Evolutionary conservation across 2,113 vertebrate species (phyloP).

Genomic region (Sturnira hondurensis): DNA sequence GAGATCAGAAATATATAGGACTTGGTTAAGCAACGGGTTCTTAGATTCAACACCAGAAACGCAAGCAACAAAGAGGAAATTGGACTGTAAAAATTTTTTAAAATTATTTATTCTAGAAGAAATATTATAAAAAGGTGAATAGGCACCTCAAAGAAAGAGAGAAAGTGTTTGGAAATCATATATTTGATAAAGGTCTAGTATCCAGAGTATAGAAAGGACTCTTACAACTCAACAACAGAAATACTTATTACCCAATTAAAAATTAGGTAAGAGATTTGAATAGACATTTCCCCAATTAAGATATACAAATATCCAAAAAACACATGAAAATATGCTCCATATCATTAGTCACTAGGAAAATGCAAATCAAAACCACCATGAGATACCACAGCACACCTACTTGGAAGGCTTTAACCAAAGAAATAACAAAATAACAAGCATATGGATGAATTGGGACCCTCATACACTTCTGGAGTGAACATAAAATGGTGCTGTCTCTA

Average conservation of each 20-base stretch:
- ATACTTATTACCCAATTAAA: background rate
- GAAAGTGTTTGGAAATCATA: background rate
- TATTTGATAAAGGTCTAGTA: background rate
- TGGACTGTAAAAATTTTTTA: background rate
- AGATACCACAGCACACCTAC: background rate
- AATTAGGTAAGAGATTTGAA: background rate
- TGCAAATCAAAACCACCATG: background rate
- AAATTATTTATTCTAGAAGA: background rate
- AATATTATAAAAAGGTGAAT: background rate
- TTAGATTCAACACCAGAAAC: background rate
- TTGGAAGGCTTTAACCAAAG: background rate
- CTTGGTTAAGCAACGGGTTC: background rate
- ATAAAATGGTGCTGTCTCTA: background rate
- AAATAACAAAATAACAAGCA: background rate
- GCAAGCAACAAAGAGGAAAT: background rate
- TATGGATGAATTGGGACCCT: background rate
- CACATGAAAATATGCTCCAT: background rate
- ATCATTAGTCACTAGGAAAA: background rate
- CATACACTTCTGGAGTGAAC: background rate
- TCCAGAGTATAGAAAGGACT: background rate
- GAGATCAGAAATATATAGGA: background rate
- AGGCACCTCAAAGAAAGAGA: background rate
- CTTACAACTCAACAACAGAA: background rate
- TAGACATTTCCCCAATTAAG: background rate
- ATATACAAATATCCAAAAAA: background rate